Evolutionary conservation across 2,113 vertebrate genomes (phyloP), one percentile per base, ranked within the genome.

Genomic region (Eudorcas thomsonii): DNA sequence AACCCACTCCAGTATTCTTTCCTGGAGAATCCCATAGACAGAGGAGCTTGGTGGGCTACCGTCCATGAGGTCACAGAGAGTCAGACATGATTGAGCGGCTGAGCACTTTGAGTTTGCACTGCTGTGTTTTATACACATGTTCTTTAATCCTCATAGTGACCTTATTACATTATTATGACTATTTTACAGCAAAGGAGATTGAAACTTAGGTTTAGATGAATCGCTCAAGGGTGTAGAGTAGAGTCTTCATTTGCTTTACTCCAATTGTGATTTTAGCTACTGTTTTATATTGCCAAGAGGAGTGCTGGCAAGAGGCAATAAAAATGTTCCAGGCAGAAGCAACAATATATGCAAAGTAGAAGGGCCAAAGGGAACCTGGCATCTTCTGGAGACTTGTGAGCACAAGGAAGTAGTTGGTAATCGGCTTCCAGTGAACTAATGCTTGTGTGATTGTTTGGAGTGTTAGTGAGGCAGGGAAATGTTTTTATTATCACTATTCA

Each of bases 51-150:
- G 12, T 43, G 23, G 39, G 39, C 71, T 77, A 26, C 71, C 1
- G 3, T 77, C 39, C 71, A 26, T 26, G 39, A 3, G 12, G 39
- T 77, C 2, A 26, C 21, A 77, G 25, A 74, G 71, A 43, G 39
- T 43, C 39, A 26, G 71, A 77, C 23, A 77, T 0, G 6, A 43
- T 0, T 77, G 39, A 77, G 12, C 2, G 0, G 7, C 12, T 77
- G 39, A 77, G 23, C 9, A 77, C 39, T 52, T 43, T 86, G 39
- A 93, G n/a, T 95, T 67, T 57, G 16, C 52, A 78, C n/a, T 52
- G 6, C 28, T 33, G 15, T 88, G 23, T 52, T 67, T 82, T 36
- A 26, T 3, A 57, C 21, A 43, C 5, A 2, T 50, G 4, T 28
- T 80, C 13, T 39, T 84, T 39, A 74, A 85, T 88, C 77, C 13